Evolutionary conservation across 53 echinoderm and acorn worm species (phyloP), one percentile per base, ranked within the genome.

Genomic region (Henricia sp.): DNA sequence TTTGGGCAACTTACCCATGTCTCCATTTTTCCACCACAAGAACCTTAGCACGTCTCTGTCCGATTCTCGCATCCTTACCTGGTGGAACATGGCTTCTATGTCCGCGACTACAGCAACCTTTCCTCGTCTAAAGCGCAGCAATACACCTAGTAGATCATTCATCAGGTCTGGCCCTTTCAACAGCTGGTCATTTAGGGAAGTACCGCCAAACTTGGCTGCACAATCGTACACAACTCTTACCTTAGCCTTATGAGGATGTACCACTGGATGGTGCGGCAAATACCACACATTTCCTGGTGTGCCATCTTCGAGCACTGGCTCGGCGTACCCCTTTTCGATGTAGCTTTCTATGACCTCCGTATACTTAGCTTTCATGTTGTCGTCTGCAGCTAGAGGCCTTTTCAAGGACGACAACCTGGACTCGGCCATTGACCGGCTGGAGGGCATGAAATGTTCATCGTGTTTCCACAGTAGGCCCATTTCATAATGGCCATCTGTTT

Each of bases 121-220:
- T 48, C 85, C 74, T 52, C 75, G 54, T 28, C 91, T 42, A 13
- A 92, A 92, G 37, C 92, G 38, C 50, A 92, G 59, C n/a, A 89
- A 51, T 3, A 92, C 92, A 20, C 89, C 85, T 9, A 78, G 27
- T 55, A 92, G 69, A 5, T 63, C 82, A 33, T 83, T 85, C n/a
- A 83, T 92, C 38, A 92, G 44, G 69, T 92, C 92, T 20, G 93
- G 90, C 41, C 93, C 90, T 41, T 91, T 84, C 3, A 74, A 44
- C 19, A 91, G 74, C 9, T 66, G 52, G 24, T 88, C 84, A 57
- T 91, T 91, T 20, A 91, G 59, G 3, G 88, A 88, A 37, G 51
- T 83, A 1, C 75, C 83, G 8, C 63, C 70, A 55, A 36, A 82
- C 83, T 82, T 87, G 6, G 91, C 65, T 5, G 88, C 91, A 84